Evolutionary conservation across 2,797 vertebrate species (phyloP).

Genomic region (Siniperca scherzeri): DNA sequence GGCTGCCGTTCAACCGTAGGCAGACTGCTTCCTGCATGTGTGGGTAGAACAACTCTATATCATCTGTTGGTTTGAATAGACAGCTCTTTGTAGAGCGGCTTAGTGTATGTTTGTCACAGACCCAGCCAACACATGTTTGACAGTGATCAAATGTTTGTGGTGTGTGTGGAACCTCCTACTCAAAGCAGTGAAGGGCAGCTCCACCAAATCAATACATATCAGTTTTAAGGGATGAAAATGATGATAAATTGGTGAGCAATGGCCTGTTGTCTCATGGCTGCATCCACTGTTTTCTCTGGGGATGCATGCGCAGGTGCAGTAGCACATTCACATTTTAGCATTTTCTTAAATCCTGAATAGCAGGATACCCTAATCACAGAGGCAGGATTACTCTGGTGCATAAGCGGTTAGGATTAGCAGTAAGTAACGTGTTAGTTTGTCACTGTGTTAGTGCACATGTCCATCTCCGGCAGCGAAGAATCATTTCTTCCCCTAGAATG

Average conservation of each 20-base stretch:
- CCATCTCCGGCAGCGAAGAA: slow-evolving; percentile 59
- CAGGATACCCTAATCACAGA: slow-evolving; percentile 53
- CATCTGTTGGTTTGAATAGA: slow-evolving; percentile 76
- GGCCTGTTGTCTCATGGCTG: slow-evolving; percentile 39
- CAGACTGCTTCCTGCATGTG: slow-evolving; percentile 76
- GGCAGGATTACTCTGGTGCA: slow-evolving; percentile 56
- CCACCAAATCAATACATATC: slow-evolving; percentile 71
- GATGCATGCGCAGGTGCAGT: slow-evolving; percentile 34
- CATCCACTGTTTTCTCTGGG: slow-evolving; percentile 12
- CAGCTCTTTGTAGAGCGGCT: slow-evolving; percentile 70
- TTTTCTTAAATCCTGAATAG: slow-evolving; percentile 67
- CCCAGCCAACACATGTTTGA: slow-evolving; percentile 76
- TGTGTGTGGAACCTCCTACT: slow-evolving; percentile 74
- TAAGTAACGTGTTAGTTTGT: slow-evolving; percentile 61
- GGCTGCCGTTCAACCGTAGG: slow-evolving; percentile 80
- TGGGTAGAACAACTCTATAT: slow-evolving; percentile 78
- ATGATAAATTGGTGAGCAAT: slow-evolving; percentile 72
- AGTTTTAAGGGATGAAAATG: slow-evolving; percentile 71
- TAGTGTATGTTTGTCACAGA: slow-evolving; percentile 73
- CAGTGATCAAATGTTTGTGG: slow-evolving; percentile 80
- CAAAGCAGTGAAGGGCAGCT: slow-evolving; percentile 69
- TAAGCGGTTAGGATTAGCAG: slow-evolving; percentile 66
- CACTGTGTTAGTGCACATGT: slow-evolving; percentile 66
- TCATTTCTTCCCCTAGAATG: slow-evolving; percentile 60
- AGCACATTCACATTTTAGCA: slow-evolving; percentile 40